Conservation (phyloP, 2,113 vertebrate genomes). For the Pterocles gutturalis region DNA sequence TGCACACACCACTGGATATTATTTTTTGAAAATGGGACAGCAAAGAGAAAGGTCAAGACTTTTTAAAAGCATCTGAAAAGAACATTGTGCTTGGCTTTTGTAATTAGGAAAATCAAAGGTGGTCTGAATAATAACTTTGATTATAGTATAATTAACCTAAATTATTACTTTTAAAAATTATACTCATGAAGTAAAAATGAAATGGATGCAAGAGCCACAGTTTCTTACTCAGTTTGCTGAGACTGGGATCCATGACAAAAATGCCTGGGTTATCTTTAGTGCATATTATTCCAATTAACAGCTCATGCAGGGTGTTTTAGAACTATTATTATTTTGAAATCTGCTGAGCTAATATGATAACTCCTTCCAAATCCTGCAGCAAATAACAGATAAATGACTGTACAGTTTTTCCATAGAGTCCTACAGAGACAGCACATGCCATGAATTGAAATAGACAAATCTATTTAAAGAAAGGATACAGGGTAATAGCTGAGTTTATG, state of each 20-base stretch:
- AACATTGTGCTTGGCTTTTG: background rate
- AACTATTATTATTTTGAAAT: slow-evolving; percentile 10
- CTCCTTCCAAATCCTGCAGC: background rate
- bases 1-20: background rate
- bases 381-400: slow-evolving; percentile 7
- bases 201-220: background rate
- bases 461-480: slow-evolving; percentile 2
- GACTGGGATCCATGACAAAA: background rate
- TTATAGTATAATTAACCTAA: background rate
- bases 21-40: background rate
- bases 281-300: slow-evolving; percentile 15
- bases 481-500: background rate
- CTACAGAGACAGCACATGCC: background rate
- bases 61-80: background rate
- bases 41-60: background rate
- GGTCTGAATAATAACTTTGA: background rate
- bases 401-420: background rate
- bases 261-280: background rate
- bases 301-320: background rate
- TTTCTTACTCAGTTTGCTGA: background rate
- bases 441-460: background rate
- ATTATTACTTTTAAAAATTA: background rate
- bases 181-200: background rate
- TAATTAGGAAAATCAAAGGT: background rate
- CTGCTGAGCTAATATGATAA: background rate